Evolutionary conservation across 1,140 invertebrate genomes (phyloP).

Genomic region (Saccostrea glomerata): DNA sequence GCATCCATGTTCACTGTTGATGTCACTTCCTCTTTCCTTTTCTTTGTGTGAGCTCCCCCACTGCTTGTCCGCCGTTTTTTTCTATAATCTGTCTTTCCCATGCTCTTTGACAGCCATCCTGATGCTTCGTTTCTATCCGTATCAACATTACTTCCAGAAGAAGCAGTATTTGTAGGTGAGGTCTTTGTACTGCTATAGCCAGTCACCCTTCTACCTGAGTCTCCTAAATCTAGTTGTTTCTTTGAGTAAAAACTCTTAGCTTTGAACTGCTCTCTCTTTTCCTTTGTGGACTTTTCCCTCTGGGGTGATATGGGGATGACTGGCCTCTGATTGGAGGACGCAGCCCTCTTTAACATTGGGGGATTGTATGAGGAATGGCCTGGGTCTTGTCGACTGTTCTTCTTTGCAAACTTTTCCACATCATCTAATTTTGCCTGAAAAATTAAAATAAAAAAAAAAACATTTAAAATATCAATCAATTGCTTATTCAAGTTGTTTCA

Average conservation of each 20-base stretch:
- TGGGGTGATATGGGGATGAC: slow-evolving; percentile 3
- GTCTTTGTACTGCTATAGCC: neutral
- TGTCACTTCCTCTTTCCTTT: neutral
- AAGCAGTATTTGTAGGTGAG: neutral
- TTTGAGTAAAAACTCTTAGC: neutral
- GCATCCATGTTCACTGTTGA: slow-evolving; percentile 1
- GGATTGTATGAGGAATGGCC: neutral
- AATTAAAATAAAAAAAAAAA: no score
- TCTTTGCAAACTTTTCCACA: neutral
- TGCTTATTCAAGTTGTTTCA: no score
- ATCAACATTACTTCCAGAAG: neutral
- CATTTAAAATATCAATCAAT: no score
- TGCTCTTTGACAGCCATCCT: neutral
- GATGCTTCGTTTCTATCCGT: neutral
- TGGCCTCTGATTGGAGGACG: neutral
- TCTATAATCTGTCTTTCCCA: neutral
- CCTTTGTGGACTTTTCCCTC: neutral
- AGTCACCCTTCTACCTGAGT: neutral
- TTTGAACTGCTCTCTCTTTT: slow-evolving; percentile 9
- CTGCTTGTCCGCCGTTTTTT: neutral
- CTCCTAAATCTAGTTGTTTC: neutral
- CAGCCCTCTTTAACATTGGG: neutral
- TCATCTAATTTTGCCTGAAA: neutral
- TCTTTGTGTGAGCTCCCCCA: neutral
- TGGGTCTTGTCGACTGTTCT: neutral